Base-by-base conservation (phyloP, 2,797 vertebrate species). In the Gambelia wislizenii region DNA sequence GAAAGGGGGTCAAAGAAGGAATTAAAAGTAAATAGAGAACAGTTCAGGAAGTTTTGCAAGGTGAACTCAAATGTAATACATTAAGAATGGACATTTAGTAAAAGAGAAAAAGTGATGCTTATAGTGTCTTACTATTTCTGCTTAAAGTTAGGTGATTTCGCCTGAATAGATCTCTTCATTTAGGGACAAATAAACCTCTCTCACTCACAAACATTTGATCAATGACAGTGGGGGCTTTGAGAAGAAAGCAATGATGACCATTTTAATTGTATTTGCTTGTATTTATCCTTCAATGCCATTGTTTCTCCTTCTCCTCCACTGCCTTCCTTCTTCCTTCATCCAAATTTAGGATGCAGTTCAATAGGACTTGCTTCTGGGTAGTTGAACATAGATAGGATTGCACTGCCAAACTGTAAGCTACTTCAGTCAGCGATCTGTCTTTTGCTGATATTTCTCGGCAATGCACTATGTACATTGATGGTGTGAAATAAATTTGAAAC, bases 81-180 rank as follows among this genome's bases (percentile, higher is more conserved):
- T 89, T 69, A 18, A 83, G 10, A 36, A 76, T 33, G 49, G 7
- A 16, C 5, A 54, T 67, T 70, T 59, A 69, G 27, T 74, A 59
- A n/a, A 54, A 94, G 75, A 36, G 27, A 72, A 3, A 82, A 16
- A 42, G 3, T 9, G 64, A 25, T 61, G 75, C 54, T 33, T 4
- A 20, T 18, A 81, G 10, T 25, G 3, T 76, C 79, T 89, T 2
- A 33, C 64, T 39, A 20, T 42, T 88, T 0, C 0, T 1, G 33
- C 9, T 22, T 67, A 39, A 82, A 69, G 2, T 2, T n/a, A 87
- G 80, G 83, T 49, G 70, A 89, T 78, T 78, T 47, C 22, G 0
- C 12, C 79, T 3, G 2, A 20, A 90, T 67, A 69, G 76, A 82
- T 27, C 67, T 67, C 12, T 20, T 80, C 9, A 10, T 44, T 70